Conservation (phyloP, 1,140 invertebrate species). For the Vanessa tameamea region DNA sequence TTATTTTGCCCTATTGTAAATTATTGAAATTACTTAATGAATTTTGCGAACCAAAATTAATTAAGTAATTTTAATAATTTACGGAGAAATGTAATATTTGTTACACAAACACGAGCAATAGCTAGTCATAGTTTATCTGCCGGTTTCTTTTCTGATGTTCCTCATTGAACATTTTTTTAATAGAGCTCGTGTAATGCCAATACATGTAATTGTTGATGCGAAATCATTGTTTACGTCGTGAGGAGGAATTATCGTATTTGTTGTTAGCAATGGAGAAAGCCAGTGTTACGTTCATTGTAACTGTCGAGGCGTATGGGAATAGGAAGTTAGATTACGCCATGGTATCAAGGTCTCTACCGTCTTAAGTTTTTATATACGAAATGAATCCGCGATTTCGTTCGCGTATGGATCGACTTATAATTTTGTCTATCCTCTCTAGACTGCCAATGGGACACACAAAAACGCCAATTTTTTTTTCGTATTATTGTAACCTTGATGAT, state of each 20-base stretch:
- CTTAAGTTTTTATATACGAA: neutral
- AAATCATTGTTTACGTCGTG: slow-evolving; percentile 50
- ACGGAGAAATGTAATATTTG: neutral
- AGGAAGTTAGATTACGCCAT: slow-evolving; percentile 27
- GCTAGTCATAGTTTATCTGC: neutral
- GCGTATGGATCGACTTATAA: neutral
- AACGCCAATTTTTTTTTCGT: no score
- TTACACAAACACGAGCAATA: neutral
- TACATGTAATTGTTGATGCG: slow-evolving; percentile 42
- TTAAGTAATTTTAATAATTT: no score
- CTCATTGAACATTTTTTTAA: neutral
- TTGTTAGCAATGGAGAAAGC: slow-evolving; percentile 52
- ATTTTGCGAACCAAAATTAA: no score
- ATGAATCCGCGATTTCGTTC: neutral
- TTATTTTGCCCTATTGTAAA: no score
- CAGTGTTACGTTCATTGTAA: slow-evolving; percentile 39
- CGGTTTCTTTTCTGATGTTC: neutral
- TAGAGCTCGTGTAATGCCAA: neutral
- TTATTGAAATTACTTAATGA: no score
- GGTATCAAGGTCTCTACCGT: neutral
- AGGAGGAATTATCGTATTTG: slow-evolving; percentile 51
- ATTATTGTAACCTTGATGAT: no score
- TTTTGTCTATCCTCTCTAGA: no score
- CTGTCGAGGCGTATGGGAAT: slow-evolving; percentile 34
- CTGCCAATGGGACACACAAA: neutral